A percentile compares a stretch with the other conserved stretches of the same genome.
phyloP scores from a whole-genome alignment of 2,113 vertebrate genomes.

The cattle (Bos taurus) region ARS-UCD2.0 NC_037348.1:47624501-47625000 shows the following conservation, averaged over 20 bases:
- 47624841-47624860: conserved; percentile 3
- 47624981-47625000: conserved; percentile 21
- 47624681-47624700: neutral
- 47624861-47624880: conserved; percentile 6
- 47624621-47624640: neutral
- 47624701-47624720: neutral
- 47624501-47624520: conserved; percentile 30
- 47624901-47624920: neutral
- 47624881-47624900: neutral
- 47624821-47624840: neutral
- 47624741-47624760: neutral
- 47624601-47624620: neutral
- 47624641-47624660: neutral
- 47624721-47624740: neutral
- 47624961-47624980: neutral
- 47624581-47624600: neutral
- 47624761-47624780: neutral
- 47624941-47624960: conserved; percentile 19
- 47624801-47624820: neutral
- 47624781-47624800: neutral
- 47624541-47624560: neutral
- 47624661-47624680: neutral
- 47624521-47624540: conserved; percentile 57
- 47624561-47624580: conserved; percentile 37
- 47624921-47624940: conserved; percentile 33